Evolutionary conservation across 2,888 invertebrate genomes (phyloP).

Genomic region (Xylota segnis): DNA sequence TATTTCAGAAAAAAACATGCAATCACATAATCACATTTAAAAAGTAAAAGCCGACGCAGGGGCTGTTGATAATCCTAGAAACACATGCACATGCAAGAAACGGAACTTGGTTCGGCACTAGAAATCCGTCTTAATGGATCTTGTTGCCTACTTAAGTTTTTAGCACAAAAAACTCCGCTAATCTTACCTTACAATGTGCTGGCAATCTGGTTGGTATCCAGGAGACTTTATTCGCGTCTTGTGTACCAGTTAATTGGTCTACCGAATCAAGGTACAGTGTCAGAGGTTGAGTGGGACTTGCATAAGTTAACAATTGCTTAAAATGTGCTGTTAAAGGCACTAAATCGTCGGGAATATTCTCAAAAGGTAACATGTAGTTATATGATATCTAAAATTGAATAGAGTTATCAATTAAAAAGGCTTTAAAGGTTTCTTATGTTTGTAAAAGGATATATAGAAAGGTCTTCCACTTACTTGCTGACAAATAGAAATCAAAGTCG

Average conservation of each 20-base stretch:
- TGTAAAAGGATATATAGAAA: background rate
- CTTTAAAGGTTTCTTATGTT: background rate
- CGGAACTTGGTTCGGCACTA: background rate
- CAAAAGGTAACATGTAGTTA: slow-evolving; percentile 95
- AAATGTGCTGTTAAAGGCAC: slow-evolving; percentile 98
- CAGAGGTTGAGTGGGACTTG: slow-evolving; percentile 92
- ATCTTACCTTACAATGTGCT: slow-evolving; percentile 91
- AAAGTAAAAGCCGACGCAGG: background rate
- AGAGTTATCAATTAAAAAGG: slow-evolving; percentile 14
- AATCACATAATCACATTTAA: slow-evolving; percentile 7
- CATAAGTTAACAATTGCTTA: slow-evolving; percentile 95
- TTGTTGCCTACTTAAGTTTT: background rate
- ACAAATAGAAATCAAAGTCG: slow-evolving; percentile 97
- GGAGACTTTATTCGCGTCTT: slow-evolving; percentile 97
- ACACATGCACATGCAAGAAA: slow-evolving; percentile 49
- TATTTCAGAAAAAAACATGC: background rate
- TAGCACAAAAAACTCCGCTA: background rate
- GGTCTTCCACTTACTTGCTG: slow-evolving; percentile 89
- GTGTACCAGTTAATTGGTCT: slow-evolving; percentile 97
- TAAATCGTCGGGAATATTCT: slow-evolving; percentile 97
- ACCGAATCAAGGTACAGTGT: slow-evolving; percentile 97
- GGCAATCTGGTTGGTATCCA: slow-evolving; percentile 98
- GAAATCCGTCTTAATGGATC: slow-evolving; percentile 23
- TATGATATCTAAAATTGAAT: slow-evolving; percentile 91
- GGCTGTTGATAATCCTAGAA: background rate